A percentile compares a stretch with the other conserved stretches of the same genome.
Evolutionary conservation across 2,888 invertebrate species (phyloP).

Genomic region (Lithophane leautieri): DNA sequence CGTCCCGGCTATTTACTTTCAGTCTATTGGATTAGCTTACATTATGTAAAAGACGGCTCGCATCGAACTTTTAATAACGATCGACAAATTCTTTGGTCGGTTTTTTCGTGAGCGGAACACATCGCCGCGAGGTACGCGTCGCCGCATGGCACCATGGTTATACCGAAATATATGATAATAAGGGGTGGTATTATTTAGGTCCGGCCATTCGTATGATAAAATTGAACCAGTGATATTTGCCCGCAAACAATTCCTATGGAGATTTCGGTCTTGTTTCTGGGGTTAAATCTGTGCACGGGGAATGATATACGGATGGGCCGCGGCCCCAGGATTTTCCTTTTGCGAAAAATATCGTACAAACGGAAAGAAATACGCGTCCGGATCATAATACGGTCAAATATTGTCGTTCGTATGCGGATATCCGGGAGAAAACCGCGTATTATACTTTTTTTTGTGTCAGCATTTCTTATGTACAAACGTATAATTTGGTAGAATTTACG

Average conservation of each 20-base stretch:
- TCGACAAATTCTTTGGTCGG: slow-evolving; percentile 67
- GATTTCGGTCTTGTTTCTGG: slow-evolving; percentile 88
- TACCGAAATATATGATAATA: slow-evolving; percentile 85
- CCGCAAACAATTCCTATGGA: slow-evolving; percentile 89
- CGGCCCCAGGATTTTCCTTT: slow-evolving; percentile 75
- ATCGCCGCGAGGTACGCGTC: slow-evolving; percentile 73
- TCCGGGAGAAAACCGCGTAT: slow-evolving; percentile 60
- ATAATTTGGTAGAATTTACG: slow-evolving; percentile 57
- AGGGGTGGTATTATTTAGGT: slow-evolving; percentile 86
- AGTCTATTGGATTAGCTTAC: slow-evolving; percentile 74
- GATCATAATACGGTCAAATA: slow-evolving; percentile 72
- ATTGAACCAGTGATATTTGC: slow-evolving; percentile 87
- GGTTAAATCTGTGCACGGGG: slow-evolving; percentile 86
- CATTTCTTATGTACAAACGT: slow-evolving; percentile 62
- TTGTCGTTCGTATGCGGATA: slow-evolving; percentile 73
- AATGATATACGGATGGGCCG: slow-evolving; percentile 83
- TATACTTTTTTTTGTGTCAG: slow-evolving; percentile 65
- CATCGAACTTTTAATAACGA: slow-evolving; percentile 71
- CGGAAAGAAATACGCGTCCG: slow-evolving; percentile 69
- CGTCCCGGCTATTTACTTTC: slow-evolving; percentile 77
- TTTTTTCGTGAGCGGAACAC: slow-evolving; percentile 77
- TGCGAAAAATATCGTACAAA: slow-evolving; percentile 77
- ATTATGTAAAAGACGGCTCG: slow-evolving; percentile 71
- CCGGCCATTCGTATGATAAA: slow-evolving; percentile 89
- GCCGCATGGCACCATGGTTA: slow-evolving; percentile 79